phyloP scores from a whole-genome alignment of 2,888 invertebrate genomes.

The Gerosis bhagava region DNA sequence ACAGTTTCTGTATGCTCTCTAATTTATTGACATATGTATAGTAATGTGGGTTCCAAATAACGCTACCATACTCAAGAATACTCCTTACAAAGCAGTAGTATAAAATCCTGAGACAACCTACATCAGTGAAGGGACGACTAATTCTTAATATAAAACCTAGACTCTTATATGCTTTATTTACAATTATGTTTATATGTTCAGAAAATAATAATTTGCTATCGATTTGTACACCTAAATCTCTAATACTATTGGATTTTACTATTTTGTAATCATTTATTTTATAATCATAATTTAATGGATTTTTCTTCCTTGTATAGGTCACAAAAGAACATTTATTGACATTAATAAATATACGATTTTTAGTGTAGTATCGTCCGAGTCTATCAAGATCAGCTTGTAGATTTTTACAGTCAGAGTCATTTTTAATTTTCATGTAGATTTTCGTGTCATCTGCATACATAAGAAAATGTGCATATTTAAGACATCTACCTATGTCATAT shows the following conservation, averaged over 20 bases:
- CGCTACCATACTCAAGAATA: conserved; percentile 4
- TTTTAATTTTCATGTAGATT: conserved; percentile 14
- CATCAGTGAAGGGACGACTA: conserved; percentile 8
- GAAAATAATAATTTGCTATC: conserved; percentile 1
- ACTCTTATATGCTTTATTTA: conserved; percentile 7
- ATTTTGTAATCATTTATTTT: background rate
- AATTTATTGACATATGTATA: background rate
- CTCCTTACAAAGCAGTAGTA: conserved; percentile 10
- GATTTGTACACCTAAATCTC: background rate
- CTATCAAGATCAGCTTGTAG: conserved; percentile 14
- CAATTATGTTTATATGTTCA: conserved; percentile 4
- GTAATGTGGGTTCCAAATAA: conserved; percentile 14
- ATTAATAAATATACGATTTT: conserved; percentile 16
- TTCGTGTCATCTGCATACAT: conserved; percentile 29
- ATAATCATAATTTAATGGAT: background rate
- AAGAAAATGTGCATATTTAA: conserved; percentile 9
- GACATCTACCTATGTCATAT: conserved; percentile 24
- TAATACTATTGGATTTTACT: background rate
- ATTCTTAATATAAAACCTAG: conserved; percentile 14
- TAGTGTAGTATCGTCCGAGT: conserved; percentile 6
- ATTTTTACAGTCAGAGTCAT: conserved; percentile 5
- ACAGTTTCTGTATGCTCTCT: conserved; percentile 5
- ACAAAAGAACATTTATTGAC: conserved; percentile 4
- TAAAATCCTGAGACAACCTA: conserved; percentile 8
- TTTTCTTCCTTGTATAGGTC: background rate